phyloP scores from a whole-genome alignment of 2,797 vertebrate genomes.

The Coilia nasus region DNA sequence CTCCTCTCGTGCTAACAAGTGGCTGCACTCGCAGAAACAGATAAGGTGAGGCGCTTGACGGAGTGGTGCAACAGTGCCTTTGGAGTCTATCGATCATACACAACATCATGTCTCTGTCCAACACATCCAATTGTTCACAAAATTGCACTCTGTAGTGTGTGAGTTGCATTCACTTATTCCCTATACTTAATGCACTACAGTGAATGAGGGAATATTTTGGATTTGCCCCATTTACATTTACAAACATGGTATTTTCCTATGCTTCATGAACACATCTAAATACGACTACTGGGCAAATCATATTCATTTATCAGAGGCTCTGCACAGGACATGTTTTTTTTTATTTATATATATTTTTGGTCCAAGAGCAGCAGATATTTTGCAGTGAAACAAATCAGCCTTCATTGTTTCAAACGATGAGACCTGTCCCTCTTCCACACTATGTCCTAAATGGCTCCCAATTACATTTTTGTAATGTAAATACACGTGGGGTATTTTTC shows the following conservation, averaged over 20 bases:
- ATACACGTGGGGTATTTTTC: not conserved
- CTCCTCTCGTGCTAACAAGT: not conserved
- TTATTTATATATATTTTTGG: no score
- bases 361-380: not conserved
- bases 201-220: no score
- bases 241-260: no score
- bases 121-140: no score
- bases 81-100: not conserved
- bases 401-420: not conserved
- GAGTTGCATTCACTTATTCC: no score
- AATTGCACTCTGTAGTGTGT: no score
- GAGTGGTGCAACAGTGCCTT: not conserved
- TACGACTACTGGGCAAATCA: no score
- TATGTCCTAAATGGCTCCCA: not conserved
- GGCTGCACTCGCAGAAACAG: not conserved
- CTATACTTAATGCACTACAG: no score
- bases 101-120: not conserved
- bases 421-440: not conserved
- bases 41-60: not conserved
- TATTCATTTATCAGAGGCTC: no score
- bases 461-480: not conserved
- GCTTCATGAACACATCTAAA: no score
- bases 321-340: no score
- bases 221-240: no score
- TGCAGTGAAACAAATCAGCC: not conserved